These are phyloP conservation scores for Sorex maritimensis DNA, from an alignment of 2,797 vertebrate genomes.

Conservation along the genomic window DNA sequence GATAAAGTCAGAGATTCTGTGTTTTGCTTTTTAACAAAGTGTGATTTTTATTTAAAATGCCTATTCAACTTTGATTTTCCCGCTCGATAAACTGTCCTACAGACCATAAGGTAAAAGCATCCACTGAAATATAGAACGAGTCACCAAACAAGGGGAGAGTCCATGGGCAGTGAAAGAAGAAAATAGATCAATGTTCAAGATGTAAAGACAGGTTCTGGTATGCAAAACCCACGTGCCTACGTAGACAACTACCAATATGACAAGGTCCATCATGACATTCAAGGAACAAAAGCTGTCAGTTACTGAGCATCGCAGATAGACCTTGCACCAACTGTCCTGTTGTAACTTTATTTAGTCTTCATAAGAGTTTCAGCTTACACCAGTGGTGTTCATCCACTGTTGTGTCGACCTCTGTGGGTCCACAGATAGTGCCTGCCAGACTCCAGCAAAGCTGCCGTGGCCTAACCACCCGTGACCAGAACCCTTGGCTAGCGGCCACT, in stretches of 20 bases:
- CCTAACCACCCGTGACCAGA: no score
- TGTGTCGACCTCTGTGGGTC: no score
- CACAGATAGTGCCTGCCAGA: no score
- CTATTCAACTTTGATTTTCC: conserved; percentile 5
- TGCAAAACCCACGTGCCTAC: background rate
- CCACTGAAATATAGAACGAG: no score
- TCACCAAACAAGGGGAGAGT: background rate
- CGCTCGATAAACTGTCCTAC: conserved; percentile 5
- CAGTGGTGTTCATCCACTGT: no score
- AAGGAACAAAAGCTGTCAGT: background rate
- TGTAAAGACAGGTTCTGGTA: background rate
- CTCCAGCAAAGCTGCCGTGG: no score
- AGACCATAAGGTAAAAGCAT: background rate
- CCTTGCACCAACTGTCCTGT: background rate
- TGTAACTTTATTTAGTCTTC: conserved; percentile 4
- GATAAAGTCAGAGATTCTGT: background rate
- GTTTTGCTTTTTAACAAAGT: background rate
- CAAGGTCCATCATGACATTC: background rate
- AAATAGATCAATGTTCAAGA: background rate
- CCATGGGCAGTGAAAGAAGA: background rate
- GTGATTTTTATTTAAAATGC: conserved; percentile 11
- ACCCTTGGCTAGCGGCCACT: no score
- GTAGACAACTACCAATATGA: background rate
- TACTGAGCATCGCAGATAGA: background rate
- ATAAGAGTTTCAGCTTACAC: background rate